Conservation (phyloP, 2,888 invertebrate genomes). For the Epinotia ramella region DNA sequence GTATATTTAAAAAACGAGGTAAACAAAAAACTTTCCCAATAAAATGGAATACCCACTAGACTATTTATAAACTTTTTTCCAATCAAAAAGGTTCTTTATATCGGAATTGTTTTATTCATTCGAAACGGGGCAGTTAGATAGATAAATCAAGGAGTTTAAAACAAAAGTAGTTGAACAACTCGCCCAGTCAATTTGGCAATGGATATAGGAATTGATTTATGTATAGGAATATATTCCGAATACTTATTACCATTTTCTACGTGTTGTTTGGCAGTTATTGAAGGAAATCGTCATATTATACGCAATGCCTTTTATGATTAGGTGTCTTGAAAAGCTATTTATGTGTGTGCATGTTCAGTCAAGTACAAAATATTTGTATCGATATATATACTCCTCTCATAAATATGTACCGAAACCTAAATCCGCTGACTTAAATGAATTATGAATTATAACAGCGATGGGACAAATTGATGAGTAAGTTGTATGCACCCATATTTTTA, state of each 20-base stretch:
- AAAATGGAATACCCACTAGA: not conserved
- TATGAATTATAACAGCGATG: no score
- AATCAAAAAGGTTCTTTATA: not conserved
- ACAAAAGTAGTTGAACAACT: constrained; percentile 28
- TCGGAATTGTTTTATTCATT: not conserved
- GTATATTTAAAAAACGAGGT: not conserved
- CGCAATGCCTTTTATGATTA: not conserved
- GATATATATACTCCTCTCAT: no score
- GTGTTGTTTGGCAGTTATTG: not conserved
- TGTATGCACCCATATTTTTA: no score
- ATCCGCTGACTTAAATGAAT: no score
- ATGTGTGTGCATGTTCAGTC: no score
- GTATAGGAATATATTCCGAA: constrained; percentile 5
- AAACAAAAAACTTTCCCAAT: not conserved
- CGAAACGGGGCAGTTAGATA: constrained; percentile 6
- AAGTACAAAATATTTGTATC: no score
- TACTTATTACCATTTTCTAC: not conserved
- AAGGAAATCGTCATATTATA: not conserved
- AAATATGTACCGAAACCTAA: no score
- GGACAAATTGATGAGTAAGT: no score
- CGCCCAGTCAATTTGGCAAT: constrained; percentile 33
- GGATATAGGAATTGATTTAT: constrained; percentile 15
- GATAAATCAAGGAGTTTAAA: constrained; percentile 32
- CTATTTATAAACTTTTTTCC: not conserved
- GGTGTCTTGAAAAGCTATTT: not conserved